Evolutionary conservation across 1,140 invertebrate species (phyloP).

Genomic region (Sminthurides bifidus): DNA sequence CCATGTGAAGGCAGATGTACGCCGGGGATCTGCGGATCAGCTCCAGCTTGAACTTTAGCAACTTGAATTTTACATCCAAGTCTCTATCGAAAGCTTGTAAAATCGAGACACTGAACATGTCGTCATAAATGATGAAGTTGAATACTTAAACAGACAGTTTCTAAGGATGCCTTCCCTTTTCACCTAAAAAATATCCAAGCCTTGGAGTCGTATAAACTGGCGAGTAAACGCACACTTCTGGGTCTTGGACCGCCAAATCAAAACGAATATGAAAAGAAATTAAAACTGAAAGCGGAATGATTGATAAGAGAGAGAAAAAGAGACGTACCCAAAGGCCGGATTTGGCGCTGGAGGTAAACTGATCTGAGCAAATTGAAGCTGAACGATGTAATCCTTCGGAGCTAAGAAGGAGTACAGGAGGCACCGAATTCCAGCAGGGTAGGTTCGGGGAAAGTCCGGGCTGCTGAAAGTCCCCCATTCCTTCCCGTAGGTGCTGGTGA

Average conservation of each 20-base stretch:
- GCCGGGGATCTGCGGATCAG: too few species aligned
- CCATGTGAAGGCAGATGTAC: too few species aligned
- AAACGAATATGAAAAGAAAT: background rate
- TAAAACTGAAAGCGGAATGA: background rate
- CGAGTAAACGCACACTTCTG: background rate
- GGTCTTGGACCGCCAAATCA: background rate
- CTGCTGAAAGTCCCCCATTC: slow-evolving; percentile 67
- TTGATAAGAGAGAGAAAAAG: background rate
- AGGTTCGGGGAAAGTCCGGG: slow-evolving; percentile 64
- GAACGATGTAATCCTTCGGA: slow-evolving; percentile 61
- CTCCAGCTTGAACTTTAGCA: too few species aligned
- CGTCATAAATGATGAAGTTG: too few species aligned
- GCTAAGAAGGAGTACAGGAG: slow-evolving; percentile 75
- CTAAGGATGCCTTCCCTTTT: too few species aligned
- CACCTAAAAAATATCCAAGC: background rate
- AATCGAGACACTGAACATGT: too few species aligned
- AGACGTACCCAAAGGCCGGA: background rate
- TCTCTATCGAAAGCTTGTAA: too few species aligned
- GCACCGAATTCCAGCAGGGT: slow-evolving; percentile 61
- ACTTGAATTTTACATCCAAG: too few species aligned
- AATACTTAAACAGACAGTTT: too few species aligned
- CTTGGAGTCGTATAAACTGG: background rate
- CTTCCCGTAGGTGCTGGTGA: slow-evolving; percentile 63
- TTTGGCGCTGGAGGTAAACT: slow-evolving; percentile 13
- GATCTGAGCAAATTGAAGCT: slow-evolving; percentile 54